Percentiles rank a stretch among this genome's conserved stretches.
phyloP scores from a whole-genome alignment of 2,797 vertebrate species.

The Hypotaenidia okinawae region DNA sequence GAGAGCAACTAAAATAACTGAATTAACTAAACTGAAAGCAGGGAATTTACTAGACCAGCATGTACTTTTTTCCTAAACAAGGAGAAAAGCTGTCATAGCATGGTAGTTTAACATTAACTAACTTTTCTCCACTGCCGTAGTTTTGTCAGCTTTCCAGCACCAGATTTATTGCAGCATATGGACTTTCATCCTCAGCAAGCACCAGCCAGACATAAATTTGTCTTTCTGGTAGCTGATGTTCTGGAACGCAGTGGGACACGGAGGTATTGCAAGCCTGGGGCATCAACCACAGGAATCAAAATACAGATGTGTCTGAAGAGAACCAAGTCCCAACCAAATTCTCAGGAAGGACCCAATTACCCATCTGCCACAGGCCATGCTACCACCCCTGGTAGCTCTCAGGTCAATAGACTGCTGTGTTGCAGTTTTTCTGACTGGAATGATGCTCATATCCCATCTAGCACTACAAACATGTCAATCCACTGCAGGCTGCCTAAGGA shows the following conservation, averaged over 20 bases:
- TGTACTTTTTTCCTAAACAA: not conserved
- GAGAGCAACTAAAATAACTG: not conserved
- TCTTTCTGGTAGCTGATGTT: not conserved
- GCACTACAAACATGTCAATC: not conserved
- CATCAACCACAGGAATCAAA: not conserved
- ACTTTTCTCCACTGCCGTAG: not conserved
- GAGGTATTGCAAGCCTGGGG: not conserved
- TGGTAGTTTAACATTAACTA: constrained; percentile 16
- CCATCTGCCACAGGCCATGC: not conserved
- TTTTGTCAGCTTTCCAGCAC: not conserved
- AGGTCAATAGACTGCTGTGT: not conserved
- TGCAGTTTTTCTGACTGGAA: not conserved
- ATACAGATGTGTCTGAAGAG: not conserved
- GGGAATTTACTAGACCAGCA: not conserved
- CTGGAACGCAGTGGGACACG: not conserved
- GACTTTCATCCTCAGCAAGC: constrained; percentile 16
- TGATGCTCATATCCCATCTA: not conserved
- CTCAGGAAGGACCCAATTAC: not conserved
- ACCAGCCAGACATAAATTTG: not conserved
- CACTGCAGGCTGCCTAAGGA: not conserved
- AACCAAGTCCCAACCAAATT: not conserved
- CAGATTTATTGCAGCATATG: not conserved
- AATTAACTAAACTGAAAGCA: not conserved
- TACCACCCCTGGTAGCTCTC: not conserved
- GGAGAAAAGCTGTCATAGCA: not conserved